These are phyloP conservation scores for Botrylloides violaceus DNA, from an alignment of 23 tunicate species.

Conservation along the genomic window DNA sequence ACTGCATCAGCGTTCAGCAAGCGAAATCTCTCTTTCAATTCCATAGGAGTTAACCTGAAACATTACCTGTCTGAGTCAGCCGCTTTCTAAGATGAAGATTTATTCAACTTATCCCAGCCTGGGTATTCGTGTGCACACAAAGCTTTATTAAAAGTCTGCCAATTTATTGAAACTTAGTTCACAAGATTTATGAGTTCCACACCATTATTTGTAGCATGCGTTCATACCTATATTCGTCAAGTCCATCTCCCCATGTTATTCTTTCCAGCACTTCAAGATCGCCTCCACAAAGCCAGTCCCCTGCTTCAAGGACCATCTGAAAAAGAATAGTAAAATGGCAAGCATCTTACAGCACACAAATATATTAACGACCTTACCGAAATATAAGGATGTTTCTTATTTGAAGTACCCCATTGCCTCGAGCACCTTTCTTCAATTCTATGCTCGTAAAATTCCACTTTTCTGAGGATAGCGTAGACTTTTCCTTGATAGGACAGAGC, in stretches of 20 bases:
- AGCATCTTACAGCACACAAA: neutral
- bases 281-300: conserved; percentile 98
- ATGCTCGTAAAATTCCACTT: conserved; percentile 86
- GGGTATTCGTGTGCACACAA: too few relatives aligned
- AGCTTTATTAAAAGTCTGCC: too few relatives aligned
- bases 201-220: neutral
- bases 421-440: conserved; percentile 90
- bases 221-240: conserved; percentile 78
- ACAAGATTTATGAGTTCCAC: too few relatives aligned
- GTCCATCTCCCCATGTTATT: conserved; percentile 84
- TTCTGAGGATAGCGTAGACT: conserved; percentile 50
- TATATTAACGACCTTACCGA: conserved; percentile 27
- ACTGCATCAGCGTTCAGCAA: conserved; percentile 92
- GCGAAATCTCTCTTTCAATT: conserved; percentile 69
- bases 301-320: conserved; percentile 88
- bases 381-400: conserved; percentile 93
- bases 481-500: conserved; percentile 76
- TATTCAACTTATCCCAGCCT: too few relatives aligned
- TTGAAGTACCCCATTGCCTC: conserved; percentile 88
- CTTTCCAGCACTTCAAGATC: conserved; percentile 88
- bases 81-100: too few relatives aligned
- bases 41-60: conserved; percentile 89
- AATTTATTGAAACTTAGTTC: too few relatives aligned
- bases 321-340: neutral
- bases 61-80: too few relatives aligned